Evolutionary conservation across 2,113 vertebrate genomes (phyloP).

Genomic region (Hippocampus barbouri): DNA sequence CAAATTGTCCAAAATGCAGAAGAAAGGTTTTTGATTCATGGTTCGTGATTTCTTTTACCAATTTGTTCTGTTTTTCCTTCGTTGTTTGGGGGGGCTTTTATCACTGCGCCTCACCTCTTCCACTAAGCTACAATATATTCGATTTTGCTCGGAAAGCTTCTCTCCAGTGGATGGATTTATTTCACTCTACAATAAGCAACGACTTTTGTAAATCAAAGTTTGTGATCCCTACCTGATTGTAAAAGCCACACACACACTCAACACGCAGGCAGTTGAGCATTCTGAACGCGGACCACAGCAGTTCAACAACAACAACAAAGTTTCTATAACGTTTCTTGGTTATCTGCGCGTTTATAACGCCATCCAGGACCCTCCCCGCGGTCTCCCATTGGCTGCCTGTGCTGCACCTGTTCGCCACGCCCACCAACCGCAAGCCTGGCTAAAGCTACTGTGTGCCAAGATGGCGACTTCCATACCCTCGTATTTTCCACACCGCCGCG

Average conservation of each 20-base stretch:
- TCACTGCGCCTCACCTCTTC: background rate
- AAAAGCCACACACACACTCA: background rate
- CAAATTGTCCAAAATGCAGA: constrained; percentile 6
- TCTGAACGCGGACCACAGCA: background rate
- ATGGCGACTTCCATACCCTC: constrained; percentile 77
- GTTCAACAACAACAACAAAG: background rate
- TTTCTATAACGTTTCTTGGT: background rate
- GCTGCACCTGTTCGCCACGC: constrained; percentile 48
- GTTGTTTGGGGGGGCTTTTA: background rate
- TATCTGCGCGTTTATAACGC: constrained; percentile 1
- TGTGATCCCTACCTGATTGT: constrained; percentile 1
- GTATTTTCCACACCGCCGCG: constrained; percentile 28
- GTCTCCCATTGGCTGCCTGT: constrained; percentile 65
- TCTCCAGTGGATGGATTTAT: background rate
- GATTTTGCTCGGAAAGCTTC: background rate
- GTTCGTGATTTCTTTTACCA: background rate
- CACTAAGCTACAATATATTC: background rate
- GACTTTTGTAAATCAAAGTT: background rate
- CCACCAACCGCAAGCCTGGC: constrained; percentile 70
- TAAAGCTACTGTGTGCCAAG: constrained; percentile 66
- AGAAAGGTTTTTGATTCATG: constrained; percentile 42
- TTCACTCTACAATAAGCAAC: background rate
- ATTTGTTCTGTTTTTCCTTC: background rate
- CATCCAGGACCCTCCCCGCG: background rate
- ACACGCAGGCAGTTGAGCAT: background rate